These are phyloP conservation scores for Phocoena phocoena DNA, from an alignment of 2,113 vertebrate species.

Conservation along the genomic window DNA sequence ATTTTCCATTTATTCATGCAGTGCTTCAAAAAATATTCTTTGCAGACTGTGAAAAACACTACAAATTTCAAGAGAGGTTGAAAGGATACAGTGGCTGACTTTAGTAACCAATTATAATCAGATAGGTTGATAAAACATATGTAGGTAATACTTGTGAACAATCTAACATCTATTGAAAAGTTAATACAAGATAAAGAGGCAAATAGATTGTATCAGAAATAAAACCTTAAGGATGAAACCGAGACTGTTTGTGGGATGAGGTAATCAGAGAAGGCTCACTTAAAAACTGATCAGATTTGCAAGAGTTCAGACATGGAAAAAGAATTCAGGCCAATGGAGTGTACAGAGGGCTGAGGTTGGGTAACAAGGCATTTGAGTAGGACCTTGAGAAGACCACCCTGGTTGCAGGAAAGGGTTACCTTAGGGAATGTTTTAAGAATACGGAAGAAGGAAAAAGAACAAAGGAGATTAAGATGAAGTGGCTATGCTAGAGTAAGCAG, in stretches of 20 bases:
- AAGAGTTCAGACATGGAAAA: background rate
- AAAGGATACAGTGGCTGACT: background rate
- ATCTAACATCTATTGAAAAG: background rate
- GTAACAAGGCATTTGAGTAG: background rate
- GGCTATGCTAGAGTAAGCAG: background rate
- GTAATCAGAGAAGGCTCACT: background rate
- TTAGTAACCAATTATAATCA: background rate
- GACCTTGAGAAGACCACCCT: constrained; percentile 49
- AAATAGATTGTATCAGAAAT: background rate
- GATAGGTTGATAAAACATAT: background rate
- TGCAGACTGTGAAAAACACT: background rate
- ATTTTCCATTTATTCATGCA: constrained; percentile 5
- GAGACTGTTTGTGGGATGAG: background rate
- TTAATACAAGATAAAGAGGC: background rate
- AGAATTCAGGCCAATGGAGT: background rate
- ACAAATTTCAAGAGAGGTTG: background rate
- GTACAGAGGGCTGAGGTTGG: background rate
- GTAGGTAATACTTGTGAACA: background rate
- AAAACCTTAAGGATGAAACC: background rate
- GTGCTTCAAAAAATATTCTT: constrained; percentile 29
- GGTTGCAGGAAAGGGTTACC: background rate
- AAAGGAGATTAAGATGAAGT: constrained; percentile 22
- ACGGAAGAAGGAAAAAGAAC: constrained; percentile 24
- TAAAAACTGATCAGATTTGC: constrained; percentile 25
- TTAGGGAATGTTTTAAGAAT: constrained; percentile 5